Conservation (phyloP, 2,888 invertebrate genomes). For the Cephus spinipes region DNA sequence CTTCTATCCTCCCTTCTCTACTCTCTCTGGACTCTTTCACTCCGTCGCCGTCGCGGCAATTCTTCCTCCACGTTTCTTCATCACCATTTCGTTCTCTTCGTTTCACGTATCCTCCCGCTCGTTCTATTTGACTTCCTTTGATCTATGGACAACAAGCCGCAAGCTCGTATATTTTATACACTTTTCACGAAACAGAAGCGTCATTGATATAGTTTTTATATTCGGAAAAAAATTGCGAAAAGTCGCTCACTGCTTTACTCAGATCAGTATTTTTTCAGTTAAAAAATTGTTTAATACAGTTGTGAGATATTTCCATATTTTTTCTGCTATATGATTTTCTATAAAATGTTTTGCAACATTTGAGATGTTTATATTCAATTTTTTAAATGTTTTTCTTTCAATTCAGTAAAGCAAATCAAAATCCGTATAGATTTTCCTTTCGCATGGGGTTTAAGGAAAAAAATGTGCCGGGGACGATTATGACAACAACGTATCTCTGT, state of each 20-base stretch:
- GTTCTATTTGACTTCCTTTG: conserved; percentile 16
- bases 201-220: not conserved
- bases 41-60: not conserved
- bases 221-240: not conserved
- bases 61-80: not conserved
- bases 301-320: not conserved
- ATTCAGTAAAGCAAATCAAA: not conserved
- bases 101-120: not conserved
- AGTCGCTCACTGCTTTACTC: not conserved
- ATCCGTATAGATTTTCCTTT: not conserved
- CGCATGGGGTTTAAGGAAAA: not conserved
- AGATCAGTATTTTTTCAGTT: not conserved
- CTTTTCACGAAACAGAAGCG: not conserved
- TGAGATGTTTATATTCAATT: not conserved
- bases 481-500: conserved; percentile 13
- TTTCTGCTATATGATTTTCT: not conserved
- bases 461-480: not conserved
- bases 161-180: not conserved
- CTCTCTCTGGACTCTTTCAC: not conserved
- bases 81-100: not conserved
- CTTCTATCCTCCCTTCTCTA: not conserved
- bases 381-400: not conserved
- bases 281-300: not conserved
- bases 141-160: conserved; percentile 19
- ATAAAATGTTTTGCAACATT: not conserved